These are phyloP conservation scores for Cherax destructor DNA, from an alignment of 1,140 invertebrate genomes.

Conservation along the genomic window DNA sequence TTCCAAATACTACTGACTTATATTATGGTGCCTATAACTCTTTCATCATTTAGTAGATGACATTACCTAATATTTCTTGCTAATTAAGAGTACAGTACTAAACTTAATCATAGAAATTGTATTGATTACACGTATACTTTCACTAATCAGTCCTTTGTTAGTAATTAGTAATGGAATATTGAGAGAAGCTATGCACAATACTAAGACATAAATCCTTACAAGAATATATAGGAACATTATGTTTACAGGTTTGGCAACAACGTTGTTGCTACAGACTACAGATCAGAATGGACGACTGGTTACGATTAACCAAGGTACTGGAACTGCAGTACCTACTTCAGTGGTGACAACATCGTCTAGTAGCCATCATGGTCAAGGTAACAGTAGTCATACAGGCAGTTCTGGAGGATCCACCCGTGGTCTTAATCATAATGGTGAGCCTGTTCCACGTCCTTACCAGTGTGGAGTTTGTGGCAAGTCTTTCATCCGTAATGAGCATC, in stretches of 20 bases:
- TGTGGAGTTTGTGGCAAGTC: constrained; percentile 86
- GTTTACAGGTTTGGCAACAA: constrained; percentile 67
- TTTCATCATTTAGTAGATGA: no score
- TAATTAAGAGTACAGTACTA: no score
- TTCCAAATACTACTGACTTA: no score
- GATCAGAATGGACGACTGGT: constrained; percentile 69
- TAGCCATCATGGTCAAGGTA: constrained; percentile 30
- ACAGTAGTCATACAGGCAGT: constrained; percentile 35
- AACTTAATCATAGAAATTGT: no score
- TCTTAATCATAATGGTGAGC: constrained; percentile 64
- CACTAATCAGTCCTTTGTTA: no score
- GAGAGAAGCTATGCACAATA: no score
- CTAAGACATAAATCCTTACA: no score
- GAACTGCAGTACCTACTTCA: constrained; percentile 42
- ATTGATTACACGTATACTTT: no score
- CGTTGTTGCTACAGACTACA: constrained; percentile 70
- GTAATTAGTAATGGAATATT: no score
- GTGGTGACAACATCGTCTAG: constrained; percentile 54
- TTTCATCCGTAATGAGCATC: constrained; percentile 80
- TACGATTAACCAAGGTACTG: constrained; percentile 65
- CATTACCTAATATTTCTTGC: no score
- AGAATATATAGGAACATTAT: neutral
- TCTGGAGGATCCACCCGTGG: constrained; percentile 47
- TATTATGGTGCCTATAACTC: no score
- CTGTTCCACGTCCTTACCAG: constrained; percentile 71